Evolutionary conservation across 2,113 vertebrate genomes (phyloP).

Genomic region (Microcebus tavaratra): DNA sequence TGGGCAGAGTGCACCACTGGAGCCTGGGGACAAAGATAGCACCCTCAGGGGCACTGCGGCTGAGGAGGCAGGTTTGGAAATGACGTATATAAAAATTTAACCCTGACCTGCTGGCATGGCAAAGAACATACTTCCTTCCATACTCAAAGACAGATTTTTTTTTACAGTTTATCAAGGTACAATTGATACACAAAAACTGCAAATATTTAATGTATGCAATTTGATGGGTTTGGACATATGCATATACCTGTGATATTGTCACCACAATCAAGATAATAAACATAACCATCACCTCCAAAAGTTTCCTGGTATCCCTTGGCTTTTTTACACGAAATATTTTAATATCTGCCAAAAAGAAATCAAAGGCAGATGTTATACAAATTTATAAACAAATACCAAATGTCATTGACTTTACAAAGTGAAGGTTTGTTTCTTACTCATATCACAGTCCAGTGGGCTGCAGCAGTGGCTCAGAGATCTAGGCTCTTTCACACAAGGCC

Average conservation of each 20-base stretch:
- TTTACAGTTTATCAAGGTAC: background rate
- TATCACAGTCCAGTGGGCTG: background rate
- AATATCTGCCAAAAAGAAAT: background rate
- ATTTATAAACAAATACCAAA: background rate
- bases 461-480: background rate
- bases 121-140: background rate
- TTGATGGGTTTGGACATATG: background rate
- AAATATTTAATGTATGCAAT: background rate
- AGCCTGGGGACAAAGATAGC: background rate
- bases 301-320: background rate
- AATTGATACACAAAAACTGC: background rate
- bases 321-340: background rate
- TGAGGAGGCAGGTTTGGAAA: background rate
- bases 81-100: background rate
- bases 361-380: background rate
- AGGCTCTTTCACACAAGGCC: background rate
- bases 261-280: background rate
- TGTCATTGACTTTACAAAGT: background rate
- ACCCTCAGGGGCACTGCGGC: background rate
- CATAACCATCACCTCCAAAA: background rate
- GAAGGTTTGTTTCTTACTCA: background rate
- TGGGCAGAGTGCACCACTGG: background rate
- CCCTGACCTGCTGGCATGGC: background rate
- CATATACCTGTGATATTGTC: background rate
- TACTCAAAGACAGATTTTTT: slow-evolving; percentile 8